Percentiles rank a stretch among this genome's conserved stretches.
Conservation (phyloP, 2,888 invertebrate genomes). For the Leucozona laternaria region DNA sequence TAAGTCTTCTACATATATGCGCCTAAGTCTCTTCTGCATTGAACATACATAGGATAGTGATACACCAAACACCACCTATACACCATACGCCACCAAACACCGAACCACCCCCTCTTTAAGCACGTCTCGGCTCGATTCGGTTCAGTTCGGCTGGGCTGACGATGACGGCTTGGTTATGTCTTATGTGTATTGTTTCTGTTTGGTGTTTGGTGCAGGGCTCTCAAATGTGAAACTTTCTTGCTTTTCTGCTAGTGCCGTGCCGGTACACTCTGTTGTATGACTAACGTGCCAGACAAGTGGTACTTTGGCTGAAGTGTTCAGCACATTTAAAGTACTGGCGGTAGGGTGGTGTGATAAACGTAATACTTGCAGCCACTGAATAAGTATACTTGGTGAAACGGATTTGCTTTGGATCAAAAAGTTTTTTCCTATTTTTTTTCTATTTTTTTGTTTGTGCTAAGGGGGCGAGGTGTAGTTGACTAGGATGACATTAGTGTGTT, state of each 20-base stretch:
- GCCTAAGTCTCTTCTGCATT: constrained; percentile 18
- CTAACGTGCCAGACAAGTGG: constrained; percentile 69
- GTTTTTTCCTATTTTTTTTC: constrained; percentile 12
- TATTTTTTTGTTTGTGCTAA: constrained; percentile 8
- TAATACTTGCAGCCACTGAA: constrained; percentile 47
- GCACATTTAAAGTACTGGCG: constrained; percentile 53
- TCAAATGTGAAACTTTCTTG: constrained; percentile 29
- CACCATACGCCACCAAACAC: not conserved
- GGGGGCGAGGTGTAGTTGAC: not conserved
- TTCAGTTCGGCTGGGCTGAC: constrained; percentile 17
- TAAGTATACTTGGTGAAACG: constrained; percentile 35
- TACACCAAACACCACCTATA: constrained; percentile 1
- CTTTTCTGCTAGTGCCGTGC: constrained; percentile 11
- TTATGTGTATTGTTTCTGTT: constrained; percentile 13
- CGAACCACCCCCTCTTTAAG: constrained; percentile 29
- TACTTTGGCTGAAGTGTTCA: constrained; percentile 55
- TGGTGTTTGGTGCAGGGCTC: constrained; percentile 33
- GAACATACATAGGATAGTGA: constrained; percentile 6
- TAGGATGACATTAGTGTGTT: constrained; percentile 24
- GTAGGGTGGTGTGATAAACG: constrained; percentile 55
- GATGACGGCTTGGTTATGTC: not conserved
- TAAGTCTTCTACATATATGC: constrained; percentile 30
- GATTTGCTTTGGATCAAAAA: constrained; percentile 42
- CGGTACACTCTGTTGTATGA: constrained; percentile 51
- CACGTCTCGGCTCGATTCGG: constrained; percentile 23